phyloP scores from a whole-genome alignment of 30 jellyfish, hydroid and myxozoan genomes.

The Hydra vulgaris region DNA sequence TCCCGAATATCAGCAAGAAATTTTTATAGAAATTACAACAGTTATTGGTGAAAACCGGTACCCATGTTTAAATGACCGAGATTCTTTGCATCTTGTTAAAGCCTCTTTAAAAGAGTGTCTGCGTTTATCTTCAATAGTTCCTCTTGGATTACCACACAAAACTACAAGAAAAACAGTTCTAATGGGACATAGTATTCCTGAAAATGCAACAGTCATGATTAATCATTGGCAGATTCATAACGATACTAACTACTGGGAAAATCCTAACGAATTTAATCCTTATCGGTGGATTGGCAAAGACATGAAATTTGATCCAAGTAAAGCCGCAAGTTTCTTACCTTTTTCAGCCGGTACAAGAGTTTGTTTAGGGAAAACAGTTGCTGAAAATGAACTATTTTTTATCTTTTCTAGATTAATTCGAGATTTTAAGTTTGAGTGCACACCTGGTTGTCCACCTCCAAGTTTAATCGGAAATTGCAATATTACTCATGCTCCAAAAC shows the following conservation, averaged over 20 bases:
- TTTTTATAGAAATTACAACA: constrained; percentile 31
- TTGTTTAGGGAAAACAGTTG: constrained; percentile 60
- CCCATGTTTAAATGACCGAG: constrained; percentile 51
- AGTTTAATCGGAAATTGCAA: constrained; percentile 38
- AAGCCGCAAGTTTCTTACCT: constrained; percentile 31
- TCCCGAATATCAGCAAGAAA: constrained; percentile 62
- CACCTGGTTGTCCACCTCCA: constrained; percentile 37
- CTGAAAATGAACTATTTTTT: constrained; percentile 39
- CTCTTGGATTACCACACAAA: constrained; percentile 66
- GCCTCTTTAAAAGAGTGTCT: constrained; percentile 49
- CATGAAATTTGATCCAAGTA: constrained; percentile 39
- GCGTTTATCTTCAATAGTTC: constrained; percentile 56
- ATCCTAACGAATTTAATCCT: constrained; percentile 54
- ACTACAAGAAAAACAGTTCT: constrained; percentile 24
- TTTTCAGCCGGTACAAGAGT: constrained; percentile 77
- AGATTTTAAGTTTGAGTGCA: constrained; percentile 28
- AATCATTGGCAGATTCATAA: constrained; percentile 56
- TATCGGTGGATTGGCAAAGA: constrained; percentile 69
- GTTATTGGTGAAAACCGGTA: constrained; percentile 41
- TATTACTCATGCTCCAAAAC: constrained; percentile 4
- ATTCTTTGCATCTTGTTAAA: constrained; percentile 29
- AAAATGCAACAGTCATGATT: constrained; percentile 41
- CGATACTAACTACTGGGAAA: constrained; percentile 67
- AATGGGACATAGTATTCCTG: constrained; percentile 35
- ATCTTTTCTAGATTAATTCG: constrained; percentile 33